Evolutionary conservation across 1,140 invertebrate species (phyloP), one percentile per base, ranked within the genome.

Genomic region (Frieseomelitta varia): DNA sequence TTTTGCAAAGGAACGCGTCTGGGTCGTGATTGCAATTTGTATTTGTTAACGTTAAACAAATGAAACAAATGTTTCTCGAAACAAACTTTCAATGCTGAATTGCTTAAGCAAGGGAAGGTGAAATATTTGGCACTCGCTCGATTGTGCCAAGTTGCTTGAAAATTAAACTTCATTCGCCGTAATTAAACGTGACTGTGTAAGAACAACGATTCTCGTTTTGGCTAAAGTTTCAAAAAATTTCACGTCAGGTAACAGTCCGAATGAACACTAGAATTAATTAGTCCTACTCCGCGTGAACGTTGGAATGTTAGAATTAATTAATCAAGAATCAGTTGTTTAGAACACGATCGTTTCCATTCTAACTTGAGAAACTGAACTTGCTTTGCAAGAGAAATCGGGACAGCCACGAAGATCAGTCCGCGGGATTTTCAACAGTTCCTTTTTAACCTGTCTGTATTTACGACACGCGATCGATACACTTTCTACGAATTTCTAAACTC

Each of bases 371-470:
- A n/a, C n/a, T n/a, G n/a, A 30, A 51, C 1, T 75, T 8, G 47
- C 34, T 53, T 24, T 4, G 8, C 21, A 71, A 6, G 10, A 39
- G 17, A 19, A 65, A 30, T 21, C 12, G n/a, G n/a, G 6, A 47
- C 14, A 47, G 14, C 72, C 72, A 81, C 65, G 84, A 80, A 84
- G 58, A 78, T 90, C 72, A 87, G 80, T 83, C 79, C 83, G 83
- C 87, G 86, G 65, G 79, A 85, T 91, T 85, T 83, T 85, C 85
- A 77, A 91, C 90, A 90, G 91, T 90, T 91, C 87, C 88, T 91
- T 88, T n/a, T 84, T 87, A 39, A 90, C 84, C 85, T 91, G 73
- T 90, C 85, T 87, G 21, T 69, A 80, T 85, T n/a, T 63, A 77
- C 67, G 73, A 68, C 81, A 24, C 21, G 34, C 61, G 39, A 88